Base-by-base conservation (phyloP, 2,797 vertebrate genomes). In the Pseudomugil tenellus region DNA sequence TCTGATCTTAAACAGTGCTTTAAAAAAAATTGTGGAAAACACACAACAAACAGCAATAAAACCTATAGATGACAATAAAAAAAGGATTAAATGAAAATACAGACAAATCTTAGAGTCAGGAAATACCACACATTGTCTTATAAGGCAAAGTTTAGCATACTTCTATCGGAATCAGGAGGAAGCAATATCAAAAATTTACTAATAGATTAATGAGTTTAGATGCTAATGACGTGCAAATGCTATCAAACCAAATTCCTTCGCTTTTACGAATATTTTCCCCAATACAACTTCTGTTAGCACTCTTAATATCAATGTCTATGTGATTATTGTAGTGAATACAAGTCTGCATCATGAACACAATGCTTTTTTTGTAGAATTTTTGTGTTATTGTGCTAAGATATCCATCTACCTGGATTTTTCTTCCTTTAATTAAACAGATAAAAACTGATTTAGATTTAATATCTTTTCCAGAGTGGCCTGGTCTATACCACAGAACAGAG, bases 31-130 rank as follows among this genome's bases (percentile, higher is more conserved):
- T 49, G 21, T 25, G 46, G 43, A n/a, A 21, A 13, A 51, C 48
- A 26, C 37, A 39, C 48, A 51, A 23, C n/a, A 23, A 49, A 51
- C n/a, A 57, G 17, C 48, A 49, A 59, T 48, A 37, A 13, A 58
- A 17, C 25, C 9, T 11, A n/a, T 11, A 52, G 14, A 31, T 2
- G 25, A 23, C 14, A 53, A 29, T 63, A 58, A 58, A 67, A 53
- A 35, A 6, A 1, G 16, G n/a, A 41, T 60, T 12, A 57, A 34
- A 6, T 52, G 6, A 53, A 35, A 32, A 54, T n/a, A 49, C 6
- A n/a, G 9, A 46, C 16, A 28, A 19, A 34, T 1, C 17, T 46
- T 8, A 48, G 4, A 66, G 14, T 58, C 35, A 28, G 2, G 46
- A 52, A 16, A 34, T 16, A n/a, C 1, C 0, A 54, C 17, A 41